Evolutionary conservation across 2,797 vertebrate species (phyloP).

Genomic region (Molossus alvarezi): DNA sequence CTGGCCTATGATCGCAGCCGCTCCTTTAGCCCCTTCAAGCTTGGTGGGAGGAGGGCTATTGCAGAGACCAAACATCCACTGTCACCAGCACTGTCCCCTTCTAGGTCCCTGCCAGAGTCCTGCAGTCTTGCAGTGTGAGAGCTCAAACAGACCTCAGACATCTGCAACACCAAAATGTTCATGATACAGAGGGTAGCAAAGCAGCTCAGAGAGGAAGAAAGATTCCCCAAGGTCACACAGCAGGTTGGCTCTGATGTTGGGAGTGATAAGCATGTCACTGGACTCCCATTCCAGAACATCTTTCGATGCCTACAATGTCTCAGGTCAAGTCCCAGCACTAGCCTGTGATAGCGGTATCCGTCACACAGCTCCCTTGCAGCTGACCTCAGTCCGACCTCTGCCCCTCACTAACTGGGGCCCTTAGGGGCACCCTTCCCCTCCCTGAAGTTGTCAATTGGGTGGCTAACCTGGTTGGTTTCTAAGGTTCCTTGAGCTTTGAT

Average conservation of each 20-base stretch:
- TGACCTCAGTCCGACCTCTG: background rate
- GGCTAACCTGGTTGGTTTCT: background rate
- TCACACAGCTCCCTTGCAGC: background rate
- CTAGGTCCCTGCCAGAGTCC: background rate
- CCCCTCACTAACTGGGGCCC: background rate
- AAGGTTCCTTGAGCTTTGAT: background rate
- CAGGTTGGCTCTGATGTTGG: background rate
- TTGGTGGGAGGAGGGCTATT: background rate
- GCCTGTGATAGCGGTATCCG: background rate
- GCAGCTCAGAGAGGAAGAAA: background rate
- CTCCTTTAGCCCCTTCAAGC: background rate
- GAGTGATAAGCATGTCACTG: background rate
- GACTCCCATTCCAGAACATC: background rate
- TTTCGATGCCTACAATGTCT: background rate
- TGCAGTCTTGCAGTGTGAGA: background rate
- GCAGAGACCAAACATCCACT: background rate
- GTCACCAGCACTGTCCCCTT: background rate
- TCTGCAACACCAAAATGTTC: accelerated
- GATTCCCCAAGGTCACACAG: accelerated
- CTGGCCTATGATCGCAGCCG: background rate
- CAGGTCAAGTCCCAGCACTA: background rate
- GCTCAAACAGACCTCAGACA: background rate
- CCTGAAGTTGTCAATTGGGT: background rate
- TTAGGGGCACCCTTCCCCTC: accelerated
- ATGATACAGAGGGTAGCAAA: background rate